Percentiles rank a stretch among this genome's conserved stretches.
These are phyloP conservation scores for Drosophila conformis DNA, from an alignment of 2,888 invertebrate species.

Conservation along the genomic window DNA sequence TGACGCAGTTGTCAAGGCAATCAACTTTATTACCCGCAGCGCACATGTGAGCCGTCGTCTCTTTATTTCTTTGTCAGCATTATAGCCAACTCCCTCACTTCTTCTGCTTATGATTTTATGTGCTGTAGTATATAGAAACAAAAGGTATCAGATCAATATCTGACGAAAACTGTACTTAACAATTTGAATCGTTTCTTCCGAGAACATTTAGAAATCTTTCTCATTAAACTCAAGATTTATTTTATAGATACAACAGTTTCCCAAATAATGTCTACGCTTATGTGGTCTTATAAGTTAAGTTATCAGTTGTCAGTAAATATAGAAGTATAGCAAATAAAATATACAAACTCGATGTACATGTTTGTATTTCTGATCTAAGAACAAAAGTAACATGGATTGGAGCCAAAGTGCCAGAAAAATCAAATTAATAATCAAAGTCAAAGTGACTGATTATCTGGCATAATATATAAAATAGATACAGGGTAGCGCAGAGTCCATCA, in stretches of 20 bases:
- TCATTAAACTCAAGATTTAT: background rate
- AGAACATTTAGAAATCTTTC: background rate
- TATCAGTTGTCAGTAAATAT: background rate
- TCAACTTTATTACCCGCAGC: conserved; percentile 70
- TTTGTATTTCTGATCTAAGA: background rate
- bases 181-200: background rate
- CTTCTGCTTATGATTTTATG: conserved; percentile 12
- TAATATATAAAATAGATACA: background rate
- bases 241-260: background rate
- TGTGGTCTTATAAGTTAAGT: background rate
- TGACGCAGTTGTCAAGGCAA: conserved; percentile 71
- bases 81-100: background rate
- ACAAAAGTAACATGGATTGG: background rate
- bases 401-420: background rate
- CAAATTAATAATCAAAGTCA: background rate
- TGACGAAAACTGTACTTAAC: background rate
- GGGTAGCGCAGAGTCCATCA: background rate
- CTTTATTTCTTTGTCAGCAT: background rate
- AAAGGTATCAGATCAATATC: background rate
- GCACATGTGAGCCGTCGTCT: conserved; percentile 54
- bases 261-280: background rate
- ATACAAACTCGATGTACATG: no score
- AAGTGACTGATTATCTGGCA: background rate
- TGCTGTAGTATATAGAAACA: background rate
- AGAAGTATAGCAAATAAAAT: background rate